Conservation (phyloP, 1,140 invertebrate species). For the Thrips palmi region DNA sequence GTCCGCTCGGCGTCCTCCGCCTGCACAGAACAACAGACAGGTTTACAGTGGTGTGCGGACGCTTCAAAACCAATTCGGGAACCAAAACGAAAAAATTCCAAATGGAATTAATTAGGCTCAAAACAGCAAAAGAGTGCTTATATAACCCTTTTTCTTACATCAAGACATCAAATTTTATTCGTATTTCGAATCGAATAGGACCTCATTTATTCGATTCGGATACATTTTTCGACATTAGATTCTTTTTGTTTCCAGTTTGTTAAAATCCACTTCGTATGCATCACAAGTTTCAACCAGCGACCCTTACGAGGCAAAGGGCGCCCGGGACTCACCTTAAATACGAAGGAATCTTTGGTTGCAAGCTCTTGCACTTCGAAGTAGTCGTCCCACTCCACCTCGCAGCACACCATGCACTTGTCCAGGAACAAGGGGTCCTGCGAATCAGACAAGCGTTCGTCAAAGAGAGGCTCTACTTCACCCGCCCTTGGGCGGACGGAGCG, state of each 20-base stretch:
- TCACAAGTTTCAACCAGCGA: too few relatives aligned
- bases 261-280: constrained; percentile 7
- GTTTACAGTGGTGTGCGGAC: too few relatives aligned
- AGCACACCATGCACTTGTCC: constrained; percentile 75
- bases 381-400: constrained; percentile 73
- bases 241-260: constrained; percentile 8
- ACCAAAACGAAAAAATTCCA: too few relatives aligned
- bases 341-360: constrained; percentile 78
- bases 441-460: constrained; percentile 11
- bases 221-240: neutral
- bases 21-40: constrained; percentile 33
- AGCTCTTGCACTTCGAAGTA: constrained; percentile 92
- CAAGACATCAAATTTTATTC: neutral
- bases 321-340: constrained; percentile 94
- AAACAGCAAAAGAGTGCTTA: too few relatives aligned
- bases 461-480: too few relatives aligned
- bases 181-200: neutral
- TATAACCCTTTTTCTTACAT: neutral
- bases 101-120: too few relatives aligned
- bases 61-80: too few relatives aligned
- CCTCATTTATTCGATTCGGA: neutral
- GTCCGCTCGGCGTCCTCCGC: constrained; percentile 71
- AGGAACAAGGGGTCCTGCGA: constrained; percentile 67
- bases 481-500: too few relatives aligned
- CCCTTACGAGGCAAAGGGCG: too few relatives aligned